A percentile compares a stretch with the other conserved stretches of the same genome.
These are phyloP conservation scores for Catharus fuscescens DNA, from an alignment of 2,113 vertebrate genomes.

Conservation along the genomic window DNA sequence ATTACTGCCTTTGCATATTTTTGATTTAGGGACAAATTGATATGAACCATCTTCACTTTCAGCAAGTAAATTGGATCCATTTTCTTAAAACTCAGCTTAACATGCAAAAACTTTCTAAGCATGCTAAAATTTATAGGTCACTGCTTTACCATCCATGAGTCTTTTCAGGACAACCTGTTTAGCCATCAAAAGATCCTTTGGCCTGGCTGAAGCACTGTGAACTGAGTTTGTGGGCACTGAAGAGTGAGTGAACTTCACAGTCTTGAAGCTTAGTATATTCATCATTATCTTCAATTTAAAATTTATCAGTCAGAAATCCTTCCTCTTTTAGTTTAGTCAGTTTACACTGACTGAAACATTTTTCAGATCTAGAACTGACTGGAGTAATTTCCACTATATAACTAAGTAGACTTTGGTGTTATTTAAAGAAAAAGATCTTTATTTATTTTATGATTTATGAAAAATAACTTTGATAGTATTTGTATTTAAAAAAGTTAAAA, in stretches of 20 bases:
- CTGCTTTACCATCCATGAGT: neutral
- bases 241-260: neutral
- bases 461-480: neutral
- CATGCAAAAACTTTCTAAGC: neutral
- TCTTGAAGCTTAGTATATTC: neutral
- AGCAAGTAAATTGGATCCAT: neutral
- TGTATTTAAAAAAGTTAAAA: neutral
- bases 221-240: neutral
- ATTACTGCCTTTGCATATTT: rapidly evolving
- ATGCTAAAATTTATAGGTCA: neutral
- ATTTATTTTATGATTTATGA: neutral
- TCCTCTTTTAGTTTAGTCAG: neutral
- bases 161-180: neutral
- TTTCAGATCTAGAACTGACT: neutral
- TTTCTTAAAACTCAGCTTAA: neutral
- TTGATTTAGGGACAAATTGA: neutral
- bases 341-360: neutral
- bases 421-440: neutral
- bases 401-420: neutral
- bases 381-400: neutral
- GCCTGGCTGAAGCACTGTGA: neutral
- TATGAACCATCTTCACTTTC: neutral
- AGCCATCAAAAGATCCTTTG: neutral
- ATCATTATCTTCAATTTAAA: neutral
- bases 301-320: neutral